Evolutionary conservation across 2,113 vertebrate species (phyloP).

Genomic region (Ciconia maguari): DNA sequence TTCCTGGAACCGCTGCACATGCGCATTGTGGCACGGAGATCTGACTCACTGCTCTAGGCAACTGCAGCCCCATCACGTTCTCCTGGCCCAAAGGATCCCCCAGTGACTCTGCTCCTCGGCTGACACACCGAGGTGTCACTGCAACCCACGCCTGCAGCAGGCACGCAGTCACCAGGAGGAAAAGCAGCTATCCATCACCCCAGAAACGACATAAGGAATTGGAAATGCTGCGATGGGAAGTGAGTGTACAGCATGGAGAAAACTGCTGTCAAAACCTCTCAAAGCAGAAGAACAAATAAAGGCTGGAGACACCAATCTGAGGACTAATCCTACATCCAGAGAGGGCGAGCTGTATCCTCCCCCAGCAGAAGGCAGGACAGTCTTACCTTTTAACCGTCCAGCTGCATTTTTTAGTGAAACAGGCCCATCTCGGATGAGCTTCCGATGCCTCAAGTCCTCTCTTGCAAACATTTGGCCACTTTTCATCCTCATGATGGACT

Average conservation of each 20-base stretch:
- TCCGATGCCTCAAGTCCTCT: slow-evolving; percentile 89
- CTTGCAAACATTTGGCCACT: slow-evolving; percentile 94
- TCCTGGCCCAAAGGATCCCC: neutral
- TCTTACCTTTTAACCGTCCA: slow-evolving; percentile 87
- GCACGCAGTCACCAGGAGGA: neutral
- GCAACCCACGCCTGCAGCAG: neutral
- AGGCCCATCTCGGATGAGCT: slow-evolving; percentile 87
- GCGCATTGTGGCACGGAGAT: accelerated
- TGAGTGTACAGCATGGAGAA: accelerated
- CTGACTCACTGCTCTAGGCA: neutral
- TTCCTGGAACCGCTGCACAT: neutral
- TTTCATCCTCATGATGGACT: slow-evolving; percentile 97
- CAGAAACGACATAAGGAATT: neutral
- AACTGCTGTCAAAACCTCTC: neutral
- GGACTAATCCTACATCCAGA: neutral
- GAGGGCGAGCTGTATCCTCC: neutral
- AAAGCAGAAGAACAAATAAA: neutral
- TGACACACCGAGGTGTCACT: neutral
- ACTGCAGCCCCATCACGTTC: accelerated
- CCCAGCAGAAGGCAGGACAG: neutral
- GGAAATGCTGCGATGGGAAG: neutral
- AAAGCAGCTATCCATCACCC: neutral
- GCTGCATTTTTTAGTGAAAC: slow-evolving; percentile 84
- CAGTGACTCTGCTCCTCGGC: neutral
- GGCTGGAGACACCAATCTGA: neutral